Conservation (phyloP, 1,140 invertebrate genomes). For the Pogonognathellus flavescens region DNA sequence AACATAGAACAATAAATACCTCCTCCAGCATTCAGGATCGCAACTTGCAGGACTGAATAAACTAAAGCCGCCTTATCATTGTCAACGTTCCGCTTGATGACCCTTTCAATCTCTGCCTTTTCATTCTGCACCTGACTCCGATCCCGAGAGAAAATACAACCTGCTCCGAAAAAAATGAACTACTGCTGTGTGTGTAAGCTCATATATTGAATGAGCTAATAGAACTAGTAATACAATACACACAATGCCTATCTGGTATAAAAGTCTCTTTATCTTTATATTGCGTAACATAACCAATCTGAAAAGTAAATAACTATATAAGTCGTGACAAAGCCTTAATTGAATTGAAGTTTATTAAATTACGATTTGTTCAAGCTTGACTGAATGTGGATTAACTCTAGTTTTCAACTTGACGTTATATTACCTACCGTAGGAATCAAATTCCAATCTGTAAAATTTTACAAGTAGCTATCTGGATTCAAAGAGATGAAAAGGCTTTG, state of each 20-base stretch:
- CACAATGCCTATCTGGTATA: too few relatives aligned
- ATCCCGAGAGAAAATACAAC: slow-evolving; percentile 59
- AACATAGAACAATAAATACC: too few relatives aligned
- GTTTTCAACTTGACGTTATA: too few relatives aligned
- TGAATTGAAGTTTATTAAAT: slow-evolving; percentile 47
- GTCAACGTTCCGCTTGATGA: slow-evolving; percentile 55
- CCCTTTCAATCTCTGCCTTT: slow-evolving; percentile 52
- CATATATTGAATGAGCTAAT: too few relatives aligned
- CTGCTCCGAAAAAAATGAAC: slow-evolving; percentile 16
- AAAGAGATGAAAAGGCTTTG: too few relatives aligned
- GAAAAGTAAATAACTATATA: slow-evolving; percentile 9
- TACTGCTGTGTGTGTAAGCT: not conserved
- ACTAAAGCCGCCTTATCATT: not conserved
- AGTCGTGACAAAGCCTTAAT: slow-evolving; percentile 34
- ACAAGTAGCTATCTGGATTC: too few relatives aligned
- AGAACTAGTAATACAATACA: too few relatives aligned
- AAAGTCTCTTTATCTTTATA: not conserved
- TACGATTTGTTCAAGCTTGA: slow-evolving; percentile 18
- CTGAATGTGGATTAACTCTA: not conserved
- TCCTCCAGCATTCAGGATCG: too few relatives aligned
- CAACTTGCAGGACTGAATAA: not conserved
- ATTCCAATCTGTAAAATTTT: too few relatives aligned
- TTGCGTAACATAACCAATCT: slow-evolving; percentile 6
- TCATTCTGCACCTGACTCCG: slow-evolving; percentile 58
- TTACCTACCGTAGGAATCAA: too few relatives aligned